Percentiles rank a stretch among this genome's conserved stretches.
phyloP scores from a whole-genome alignment of 1,140 invertebrate species.

The Coptotermes formosanus region DNA sequence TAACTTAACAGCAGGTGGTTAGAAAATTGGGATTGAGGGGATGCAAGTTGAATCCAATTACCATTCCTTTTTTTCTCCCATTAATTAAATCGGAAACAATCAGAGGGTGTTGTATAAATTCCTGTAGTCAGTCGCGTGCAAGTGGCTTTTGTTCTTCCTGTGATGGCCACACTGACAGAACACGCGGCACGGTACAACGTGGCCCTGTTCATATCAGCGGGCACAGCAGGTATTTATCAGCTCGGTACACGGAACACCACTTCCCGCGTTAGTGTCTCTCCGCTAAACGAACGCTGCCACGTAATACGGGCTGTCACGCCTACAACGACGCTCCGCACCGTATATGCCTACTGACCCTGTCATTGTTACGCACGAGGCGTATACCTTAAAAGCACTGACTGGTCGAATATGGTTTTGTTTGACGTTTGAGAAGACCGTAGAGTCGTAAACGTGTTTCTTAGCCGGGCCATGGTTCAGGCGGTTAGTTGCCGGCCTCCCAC shows the following conservation, averaged over 20 bases:
- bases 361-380: too few relatives aligned
- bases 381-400: too few relatives aligned
- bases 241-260: neutral
- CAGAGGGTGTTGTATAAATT: neutral
- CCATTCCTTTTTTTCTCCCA: neutral
- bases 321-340: too few relatives aligned
- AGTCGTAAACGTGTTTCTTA: too few relatives aligned
- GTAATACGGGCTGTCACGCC: too few relatives aligned
- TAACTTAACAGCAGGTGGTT: neutral
- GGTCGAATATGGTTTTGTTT: too few relatives aligned
- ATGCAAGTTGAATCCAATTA: neutral
- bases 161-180: neutral
- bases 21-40: neutral
- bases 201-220: neutral
- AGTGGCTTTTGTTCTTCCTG: neutral
- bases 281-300: too few relatives aligned
- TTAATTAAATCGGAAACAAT: constrained; percentile 17
- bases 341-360: too few relatives aligned
- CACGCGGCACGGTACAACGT: neutral
- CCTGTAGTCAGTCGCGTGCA: neutral
- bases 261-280: neutral
- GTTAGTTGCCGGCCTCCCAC: too few relatives aligned
- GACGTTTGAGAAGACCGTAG: too few relatives aligned
- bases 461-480: too few relatives aligned
- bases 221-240: neutral